Percentiles rank a stretch among this genome's conserved stretches.
Evolutionary conservation across 2,888 invertebrate genomes (phyloP).

Genomic region (Coremacera marginata): DNA sequence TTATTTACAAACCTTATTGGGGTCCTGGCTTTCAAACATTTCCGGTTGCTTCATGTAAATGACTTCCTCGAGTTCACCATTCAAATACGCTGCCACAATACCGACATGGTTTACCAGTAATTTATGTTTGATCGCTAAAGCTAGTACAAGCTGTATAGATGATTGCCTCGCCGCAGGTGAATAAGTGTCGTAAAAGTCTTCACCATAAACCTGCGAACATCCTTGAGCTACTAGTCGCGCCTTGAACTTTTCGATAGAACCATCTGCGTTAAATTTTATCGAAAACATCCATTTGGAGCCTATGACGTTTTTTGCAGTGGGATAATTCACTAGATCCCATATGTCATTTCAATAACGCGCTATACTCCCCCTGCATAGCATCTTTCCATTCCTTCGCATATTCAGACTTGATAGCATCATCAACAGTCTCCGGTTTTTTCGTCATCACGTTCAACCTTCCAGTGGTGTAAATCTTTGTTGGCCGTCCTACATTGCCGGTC

Average conservation of each 20-base stretch:
- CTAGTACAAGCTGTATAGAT: neutral
- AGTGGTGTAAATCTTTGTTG: neutral
- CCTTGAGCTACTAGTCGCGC: slow-evolving; percentile 52
- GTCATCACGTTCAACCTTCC: slow-evolving; percentile 9
- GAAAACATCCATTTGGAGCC: neutral
- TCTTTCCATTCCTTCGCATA: neutral
- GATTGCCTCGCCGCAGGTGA: neutral
- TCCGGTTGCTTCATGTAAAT: slow-evolving; percentile 6
- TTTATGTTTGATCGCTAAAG: neutral
- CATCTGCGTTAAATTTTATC: slow-evolving; percentile 43
- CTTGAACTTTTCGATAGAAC: slow-evolving; percentile 47
- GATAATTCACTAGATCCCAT: neutral
- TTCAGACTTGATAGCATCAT: neutral
- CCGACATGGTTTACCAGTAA: neutral
- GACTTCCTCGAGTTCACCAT: neutral
- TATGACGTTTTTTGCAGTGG: neutral
- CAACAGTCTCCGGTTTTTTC: slow-evolving; percentile 36
- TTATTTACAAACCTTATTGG: slow-evolving; percentile 20
- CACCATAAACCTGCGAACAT: slow-evolving; percentile 49
- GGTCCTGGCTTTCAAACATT: neutral
- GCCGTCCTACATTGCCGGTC: neutral
- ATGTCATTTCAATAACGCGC: neutral
- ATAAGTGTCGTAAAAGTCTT: neutral
- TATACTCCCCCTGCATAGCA: neutral
- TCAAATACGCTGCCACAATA: slow-evolving; percentile 12